A percentile compares a stretch with the other conserved stretches of the same genome.
phyloP scores from a whole-genome alignment of 1,140 invertebrate genomes.

The Zelostemma sp. region DNA sequence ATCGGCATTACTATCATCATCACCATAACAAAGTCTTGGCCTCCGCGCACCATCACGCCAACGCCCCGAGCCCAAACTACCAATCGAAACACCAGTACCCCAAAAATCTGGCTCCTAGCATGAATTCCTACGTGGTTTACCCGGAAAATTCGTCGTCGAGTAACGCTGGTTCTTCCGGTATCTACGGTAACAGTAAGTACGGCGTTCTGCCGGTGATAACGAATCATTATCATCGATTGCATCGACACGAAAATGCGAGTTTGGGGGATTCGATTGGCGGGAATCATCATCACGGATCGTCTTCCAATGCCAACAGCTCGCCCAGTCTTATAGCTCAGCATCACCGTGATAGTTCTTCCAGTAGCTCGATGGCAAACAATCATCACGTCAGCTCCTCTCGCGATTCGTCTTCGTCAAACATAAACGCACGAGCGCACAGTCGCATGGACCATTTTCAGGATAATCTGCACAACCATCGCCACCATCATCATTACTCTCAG shows the following conservation, averaged over 20 bases:
- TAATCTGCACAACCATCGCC: conserved; percentile 51
- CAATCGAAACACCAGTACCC: conserved; percentile 28
- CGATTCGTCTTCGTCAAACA: conserved; percentile 60
- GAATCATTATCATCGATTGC: conserved; percentile 30
- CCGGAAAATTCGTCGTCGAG: conserved; percentile 10
- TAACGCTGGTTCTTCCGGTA: conserved; percentile 16
- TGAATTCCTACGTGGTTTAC: conserved; percentile 3
- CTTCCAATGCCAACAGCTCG: conserved; percentile 52
- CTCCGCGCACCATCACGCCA: too few species aligned
- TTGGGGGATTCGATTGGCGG: conserved; percentile 13
- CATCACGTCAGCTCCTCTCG: conserved; percentile 61
- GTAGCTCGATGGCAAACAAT: conserved; percentile 48
- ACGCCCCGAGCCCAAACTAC: too few species aligned
- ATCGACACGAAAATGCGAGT: conserved; percentile 45
- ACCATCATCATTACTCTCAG: conserved; percentile 55
- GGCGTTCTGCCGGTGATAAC: background rate
- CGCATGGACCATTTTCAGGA: conserved; percentile 59
- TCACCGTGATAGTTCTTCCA: conserved; percentile 4
- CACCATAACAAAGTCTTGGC: conserved; percentile 13
- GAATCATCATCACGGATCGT: conserved; percentile 49
- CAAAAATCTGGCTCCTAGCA: conserved; percentile 14
- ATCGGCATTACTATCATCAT: conserved; percentile 32
- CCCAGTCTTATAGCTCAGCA: conserved; percentile 57
- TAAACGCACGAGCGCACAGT: conserved; percentile 55
- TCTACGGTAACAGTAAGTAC: conserved; percentile 11